A percentile compares a stretch with the other conserved stretches of the same genome.
Conservation (phyloP, 2,888 invertebrate species). For the Orthosia gracilis region DNA sequence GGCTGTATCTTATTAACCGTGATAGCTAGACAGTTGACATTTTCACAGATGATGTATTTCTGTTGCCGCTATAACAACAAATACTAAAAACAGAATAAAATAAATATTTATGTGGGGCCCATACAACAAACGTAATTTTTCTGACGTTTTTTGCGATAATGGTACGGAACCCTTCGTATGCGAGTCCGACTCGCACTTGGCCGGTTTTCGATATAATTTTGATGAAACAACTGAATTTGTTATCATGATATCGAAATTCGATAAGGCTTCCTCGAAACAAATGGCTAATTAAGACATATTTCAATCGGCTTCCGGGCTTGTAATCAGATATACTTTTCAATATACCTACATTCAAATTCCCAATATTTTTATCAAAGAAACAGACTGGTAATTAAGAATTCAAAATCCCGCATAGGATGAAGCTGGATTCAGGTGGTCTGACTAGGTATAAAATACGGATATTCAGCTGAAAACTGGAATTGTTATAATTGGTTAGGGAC, state of each 20-base stretch:
- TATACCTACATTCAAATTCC: neutral
- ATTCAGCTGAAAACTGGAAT: neutral
- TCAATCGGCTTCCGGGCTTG: constrained; percentile 1
- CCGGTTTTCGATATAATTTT: neutral
- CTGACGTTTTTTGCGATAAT: too few species aligned
- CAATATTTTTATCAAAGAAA: neutral
- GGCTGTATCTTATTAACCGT: too few species aligned
- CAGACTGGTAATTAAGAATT: neutral
- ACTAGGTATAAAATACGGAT: neutral
- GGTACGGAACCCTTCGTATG: too few species aligned
- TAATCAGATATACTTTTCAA: neutral
- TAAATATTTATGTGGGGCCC: too few species aligned
- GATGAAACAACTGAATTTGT: neutral
- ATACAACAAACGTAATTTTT: too few species aligned
- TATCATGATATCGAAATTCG: neutral
- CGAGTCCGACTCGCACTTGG: too few species aligned
- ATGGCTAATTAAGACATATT: neutral
- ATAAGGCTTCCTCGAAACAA: constrained; percentile 14
- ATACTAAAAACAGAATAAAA: too few species aligned
- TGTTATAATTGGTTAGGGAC: too few species aligned
- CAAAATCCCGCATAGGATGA: neutral
- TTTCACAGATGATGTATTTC: too few species aligned
- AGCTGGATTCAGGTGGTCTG: neutral
- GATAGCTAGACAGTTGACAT: too few species aligned
- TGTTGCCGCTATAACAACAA: too few species aligned